phyloP scores from a whole-genome alignment of 1,140 invertebrate species.

The Pectinophora gossypiella region DNA sequence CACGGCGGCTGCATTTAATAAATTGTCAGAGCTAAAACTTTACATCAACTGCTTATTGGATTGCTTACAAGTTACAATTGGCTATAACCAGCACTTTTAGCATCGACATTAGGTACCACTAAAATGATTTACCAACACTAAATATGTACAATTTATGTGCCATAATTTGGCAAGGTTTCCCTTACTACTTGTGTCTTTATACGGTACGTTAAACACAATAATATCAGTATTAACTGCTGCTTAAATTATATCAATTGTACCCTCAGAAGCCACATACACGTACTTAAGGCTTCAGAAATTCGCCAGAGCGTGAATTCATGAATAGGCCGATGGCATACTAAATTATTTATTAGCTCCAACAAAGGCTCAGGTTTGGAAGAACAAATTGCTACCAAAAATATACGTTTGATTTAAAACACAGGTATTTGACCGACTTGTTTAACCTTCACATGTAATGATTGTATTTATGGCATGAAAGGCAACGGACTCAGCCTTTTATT shows the following conservation, averaged over 20 bases:
- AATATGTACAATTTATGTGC: not conserved
- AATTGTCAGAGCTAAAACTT: too few species aligned
- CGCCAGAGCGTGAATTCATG: constrained; percentile 16
- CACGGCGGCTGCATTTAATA: constrained; percentile 32
- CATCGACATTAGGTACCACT: too few species aligned
- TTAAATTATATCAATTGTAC: not conserved
- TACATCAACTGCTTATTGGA: too few species aligned
- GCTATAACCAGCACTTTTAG: too few species aligned
- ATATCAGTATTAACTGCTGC: not conserved
- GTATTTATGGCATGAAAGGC: constrained; percentile 44
- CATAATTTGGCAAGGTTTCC: not conserved
- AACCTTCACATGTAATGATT: constrained; percentile 39
- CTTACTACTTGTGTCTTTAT: constrained; percentile 10
- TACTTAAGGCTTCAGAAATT: constrained; percentile 6
- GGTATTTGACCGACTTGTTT: constrained; percentile 54
- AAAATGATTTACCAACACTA: not conserved
- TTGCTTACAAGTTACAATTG: too few species aligned
- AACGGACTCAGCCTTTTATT: constrained; percentile 30
- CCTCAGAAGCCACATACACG: not conserved
- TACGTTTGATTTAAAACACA: constrained; percentile 50
- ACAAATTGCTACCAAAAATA: constrained; percentile 40
- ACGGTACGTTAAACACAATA: constrained; percentile 16
- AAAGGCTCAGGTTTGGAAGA: constrained; percentile 37
- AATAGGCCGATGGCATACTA: constrained; percentile 10
- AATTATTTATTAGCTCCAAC: constrained; percentile 47